Conservation (phyloP, 2,888 invertebrate genomes). For the Clanis bilineata region DNA sequence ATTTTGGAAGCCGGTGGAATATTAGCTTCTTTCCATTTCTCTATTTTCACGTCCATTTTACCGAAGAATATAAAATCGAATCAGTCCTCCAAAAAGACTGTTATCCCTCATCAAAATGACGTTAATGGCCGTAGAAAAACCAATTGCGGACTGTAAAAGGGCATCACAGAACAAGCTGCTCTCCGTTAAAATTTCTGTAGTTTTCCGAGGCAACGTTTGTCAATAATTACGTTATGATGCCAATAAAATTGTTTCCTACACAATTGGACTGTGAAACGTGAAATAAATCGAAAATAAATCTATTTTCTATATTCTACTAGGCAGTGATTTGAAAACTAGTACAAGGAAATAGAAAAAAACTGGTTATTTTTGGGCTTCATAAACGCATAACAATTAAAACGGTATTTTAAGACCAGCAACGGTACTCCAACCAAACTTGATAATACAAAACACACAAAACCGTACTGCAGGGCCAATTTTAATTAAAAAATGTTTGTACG, state of each 20-base stretch:
- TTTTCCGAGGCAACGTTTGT: conserved; percentile 1
- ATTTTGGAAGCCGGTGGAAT: neutral
- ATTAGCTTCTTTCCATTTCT: neutral
- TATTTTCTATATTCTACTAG: too few relatives aligned
- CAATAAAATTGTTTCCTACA: neutral
- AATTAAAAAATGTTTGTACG: too few relatives aligned
- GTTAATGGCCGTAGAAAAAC: conserved; percentile 14
- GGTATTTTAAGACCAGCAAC: too few relatives aligned
- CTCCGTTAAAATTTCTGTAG: neutral
- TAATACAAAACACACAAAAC: too few relatives aligned
- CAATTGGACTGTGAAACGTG: neutral
- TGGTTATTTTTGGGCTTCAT: too few relatives aligned
- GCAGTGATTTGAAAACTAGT: too few relatives aligned
- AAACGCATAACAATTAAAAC: too few relatives aligned
- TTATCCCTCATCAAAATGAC: conserved; percentile 17
- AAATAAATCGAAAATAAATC: neutral
- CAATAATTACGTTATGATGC: conserved; percentile 1
- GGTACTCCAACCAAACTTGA: too few relatives aligned
- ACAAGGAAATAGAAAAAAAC: too few relatives aligned
- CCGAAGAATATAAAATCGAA: neutral
- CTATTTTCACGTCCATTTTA: neutral
- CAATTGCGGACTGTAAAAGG: conserved; percentile 13
- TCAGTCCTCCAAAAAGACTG: conserved; percentile 15
- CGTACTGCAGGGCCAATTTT: too few relatives aligned
- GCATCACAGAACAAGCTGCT: neutral